Percentiles rank a stretch among this genome's conserved stretches.
Conservation (phyloP, 1,140 invertebrate genomes). For the Ceratina australensis region DNA sequence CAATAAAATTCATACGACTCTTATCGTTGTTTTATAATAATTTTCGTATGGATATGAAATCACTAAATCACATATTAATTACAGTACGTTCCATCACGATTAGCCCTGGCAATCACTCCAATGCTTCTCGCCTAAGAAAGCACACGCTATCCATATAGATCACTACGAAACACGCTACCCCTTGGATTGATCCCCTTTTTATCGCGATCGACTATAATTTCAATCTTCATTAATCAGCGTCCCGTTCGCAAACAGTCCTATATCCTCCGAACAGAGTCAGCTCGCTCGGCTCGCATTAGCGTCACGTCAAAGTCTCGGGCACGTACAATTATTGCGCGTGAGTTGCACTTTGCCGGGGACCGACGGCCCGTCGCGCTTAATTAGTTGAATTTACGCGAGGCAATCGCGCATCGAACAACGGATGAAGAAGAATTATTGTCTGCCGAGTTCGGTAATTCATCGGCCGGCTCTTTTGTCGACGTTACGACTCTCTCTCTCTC, state of each 20-base stretch:
- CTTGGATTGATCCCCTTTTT: no score
- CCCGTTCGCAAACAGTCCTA: neutral
- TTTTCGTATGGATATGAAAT: no score
- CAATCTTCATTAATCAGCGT: neutral
- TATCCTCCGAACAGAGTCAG: neutral
- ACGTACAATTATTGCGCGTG: slow-evolving; percentile 41
- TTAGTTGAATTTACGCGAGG: neutral
- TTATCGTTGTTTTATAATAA: no score
- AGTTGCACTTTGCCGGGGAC: slow-evolving; percentile 16
- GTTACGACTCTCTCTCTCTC: no score
- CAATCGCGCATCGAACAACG: neutral
- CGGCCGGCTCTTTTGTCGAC: neutral
- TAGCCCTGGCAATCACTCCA: no score
- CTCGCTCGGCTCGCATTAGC: neutral
- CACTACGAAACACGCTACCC: no score
- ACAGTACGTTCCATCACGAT: no score
- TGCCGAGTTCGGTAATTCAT: neutral
- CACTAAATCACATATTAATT: no score
- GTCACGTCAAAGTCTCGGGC: neutral
- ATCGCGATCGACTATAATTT: neutral
- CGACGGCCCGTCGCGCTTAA: neutral
- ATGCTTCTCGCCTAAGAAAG: no score
- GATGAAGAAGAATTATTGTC: neutral
- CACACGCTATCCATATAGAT: no score
- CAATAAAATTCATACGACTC: no score